Base-by-base conservation (phyloP, 2,888 invertebrate species). In the Rosalia funebris region DNA sequence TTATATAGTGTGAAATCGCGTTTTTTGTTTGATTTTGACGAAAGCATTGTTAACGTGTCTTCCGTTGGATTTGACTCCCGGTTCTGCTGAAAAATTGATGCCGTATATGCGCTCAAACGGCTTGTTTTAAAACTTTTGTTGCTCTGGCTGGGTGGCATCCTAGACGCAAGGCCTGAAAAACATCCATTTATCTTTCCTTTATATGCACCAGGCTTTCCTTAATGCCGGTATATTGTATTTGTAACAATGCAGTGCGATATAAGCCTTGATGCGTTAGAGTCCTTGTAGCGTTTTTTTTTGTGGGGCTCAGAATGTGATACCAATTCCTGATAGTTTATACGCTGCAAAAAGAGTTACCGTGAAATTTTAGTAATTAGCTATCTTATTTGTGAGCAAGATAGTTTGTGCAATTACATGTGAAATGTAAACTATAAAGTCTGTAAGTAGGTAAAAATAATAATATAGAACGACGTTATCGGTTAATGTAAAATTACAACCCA, bases 1-100 rank as follows among this genome's bases (percentile, higher is more conserved):
- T 59, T 62, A 62, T 47, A 52, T 41, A 60, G 60, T 66, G 64
- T 56, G 61, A 66, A 70, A 66, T 63, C 65, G 57, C 32, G 45
- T 55, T 65, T 66, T 65, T 69, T 69, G 64, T 68, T 65, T 57
- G 60, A 62, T 59, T 60, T 45, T 58, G 64, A 65, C 63, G 65
- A 65, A 60, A 54, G 57, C 61, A 61, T 61, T 61, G 61, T 61
- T 57, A 41, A 45, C 47, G 16, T 25, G 57, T 57, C 57, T 41
- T 48, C 57, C 48, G 15, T 19, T 15, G 41, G 57, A 57, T 57
- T 41, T 57, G 47, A 48, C 41, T 57, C 41, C 41, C 25, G 31
- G 41, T 57, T 39, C 48, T 25, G 34, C 41, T 57, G 57, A 57
- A 37, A 57, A 57, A 57, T 57, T 57, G 57, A 57, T 48, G 57